Conservation (phyloP, 2,113 vertebrate species). For the Rhegmatorhina hoffmannsi region DNA sequence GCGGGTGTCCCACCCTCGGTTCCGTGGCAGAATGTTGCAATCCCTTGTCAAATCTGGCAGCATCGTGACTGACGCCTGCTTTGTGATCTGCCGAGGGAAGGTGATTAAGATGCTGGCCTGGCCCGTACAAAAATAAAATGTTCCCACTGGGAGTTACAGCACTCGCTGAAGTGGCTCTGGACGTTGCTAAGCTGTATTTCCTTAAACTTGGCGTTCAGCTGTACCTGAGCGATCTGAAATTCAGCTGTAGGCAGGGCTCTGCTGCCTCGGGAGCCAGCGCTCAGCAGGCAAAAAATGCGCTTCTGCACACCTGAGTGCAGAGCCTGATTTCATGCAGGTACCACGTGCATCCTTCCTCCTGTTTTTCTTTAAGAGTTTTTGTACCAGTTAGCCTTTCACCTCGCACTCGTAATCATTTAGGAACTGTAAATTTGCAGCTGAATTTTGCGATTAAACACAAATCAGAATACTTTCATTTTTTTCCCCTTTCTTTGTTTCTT, state of each 20-base stretch:
- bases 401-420: background rate
- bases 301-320: background rate
- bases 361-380: background rate
- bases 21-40: rapidly evolving
- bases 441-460: background rate
- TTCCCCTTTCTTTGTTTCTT: background rate
- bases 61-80: background rate
- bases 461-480: background rate
- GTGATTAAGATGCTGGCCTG: background rate
- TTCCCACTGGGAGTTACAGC: background rate
- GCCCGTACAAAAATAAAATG: background rate
- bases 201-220: background rate
- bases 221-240: background rate
- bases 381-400: background rate
- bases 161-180: background rate
- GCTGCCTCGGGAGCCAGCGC: background rate
- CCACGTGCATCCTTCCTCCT: rapidly evolving
- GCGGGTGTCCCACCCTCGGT: background rate
- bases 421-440: background rate
- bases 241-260: background rate
- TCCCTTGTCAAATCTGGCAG: background rate
- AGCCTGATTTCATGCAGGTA: background rate
- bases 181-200: rapidly evolving
- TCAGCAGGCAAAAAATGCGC: background rate
- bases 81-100: background rate